Conservation (phyloP, 2,888 invertebrate species). For the Apamea crenata region DNA sequence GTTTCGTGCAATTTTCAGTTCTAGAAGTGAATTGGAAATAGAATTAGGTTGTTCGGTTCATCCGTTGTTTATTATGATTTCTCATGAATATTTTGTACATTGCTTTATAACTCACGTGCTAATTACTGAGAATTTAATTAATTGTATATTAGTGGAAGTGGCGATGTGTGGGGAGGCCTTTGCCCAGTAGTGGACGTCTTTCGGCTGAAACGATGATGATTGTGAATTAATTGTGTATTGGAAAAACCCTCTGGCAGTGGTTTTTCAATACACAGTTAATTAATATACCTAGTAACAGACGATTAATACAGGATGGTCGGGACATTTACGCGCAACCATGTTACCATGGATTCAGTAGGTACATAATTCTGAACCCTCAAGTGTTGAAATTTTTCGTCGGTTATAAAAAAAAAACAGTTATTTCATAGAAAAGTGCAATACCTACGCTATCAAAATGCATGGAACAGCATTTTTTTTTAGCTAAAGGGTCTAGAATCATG, state of each 20-base stretch:
- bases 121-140: background rate
- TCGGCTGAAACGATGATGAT: background rate
- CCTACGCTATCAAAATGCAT: no score
- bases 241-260: background rate
- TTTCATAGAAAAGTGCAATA: no score
- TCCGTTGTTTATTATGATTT: background rate
- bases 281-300: background rate
- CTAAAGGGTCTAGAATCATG: background rate
- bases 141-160: background rate
- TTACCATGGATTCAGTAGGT: no score
- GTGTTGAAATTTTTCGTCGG: no score
- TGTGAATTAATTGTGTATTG: background rate
- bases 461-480: no score
- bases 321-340: no score
- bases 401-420: no score
- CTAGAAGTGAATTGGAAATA: conserved; percentile 4
- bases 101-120: background rate
- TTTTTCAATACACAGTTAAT: background rate
- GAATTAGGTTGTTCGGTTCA: background rate
- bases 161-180: background rate
- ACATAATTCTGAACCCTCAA: no score
- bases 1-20: background rate
- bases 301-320: background rate
- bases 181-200: background rate
- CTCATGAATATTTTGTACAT: background rate